phyloP scores from a whole-genome alignment of 2,888 invertebrate species.

The Mythimna lalbum region DNA sequence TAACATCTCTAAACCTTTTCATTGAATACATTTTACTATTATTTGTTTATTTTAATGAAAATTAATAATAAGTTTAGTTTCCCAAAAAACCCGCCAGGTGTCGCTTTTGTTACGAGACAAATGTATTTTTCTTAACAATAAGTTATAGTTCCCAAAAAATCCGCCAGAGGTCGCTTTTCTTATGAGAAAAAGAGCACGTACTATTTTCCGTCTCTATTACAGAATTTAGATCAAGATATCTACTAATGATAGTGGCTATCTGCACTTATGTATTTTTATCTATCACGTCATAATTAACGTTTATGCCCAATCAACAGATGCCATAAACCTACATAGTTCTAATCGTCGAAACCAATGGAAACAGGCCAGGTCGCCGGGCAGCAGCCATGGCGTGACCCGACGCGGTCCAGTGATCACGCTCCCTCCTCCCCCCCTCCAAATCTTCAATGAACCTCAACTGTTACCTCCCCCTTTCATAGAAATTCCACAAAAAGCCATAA shows the following conservation, averaged over 20 bases:
- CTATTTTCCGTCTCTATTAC: neutral
- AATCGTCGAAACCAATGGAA: conserved; percentile 69
- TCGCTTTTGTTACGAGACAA: neutral
- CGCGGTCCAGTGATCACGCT: conserved; percentile 77
- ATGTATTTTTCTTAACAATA: neutral
- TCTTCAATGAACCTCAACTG: conserved; percentile 79
- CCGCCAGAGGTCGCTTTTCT: conserved; percentile 31
- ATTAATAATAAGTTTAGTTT: neutral
- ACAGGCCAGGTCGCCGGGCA: conserved; percentile 69
- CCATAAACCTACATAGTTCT: neutral
- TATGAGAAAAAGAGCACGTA: neutral
- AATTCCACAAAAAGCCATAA: conserved; percentile 63
- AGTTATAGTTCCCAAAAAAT: conserved; percentile 15
- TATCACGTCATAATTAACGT: too few species aligned
- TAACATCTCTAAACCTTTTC: neutral
- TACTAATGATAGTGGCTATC: neutral
- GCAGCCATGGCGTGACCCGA: conserved; percentile 82
- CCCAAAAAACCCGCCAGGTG: conserved; percentile 28
- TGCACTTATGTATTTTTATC: neutral
- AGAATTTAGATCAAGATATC: neutral
- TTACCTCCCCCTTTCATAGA: conserved; percentile 68
- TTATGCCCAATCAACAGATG: neutral
- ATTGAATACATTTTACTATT: neutral
- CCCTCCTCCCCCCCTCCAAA: conserved; percentile 66
- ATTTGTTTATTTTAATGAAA: neutral